Conservation (phyloP, 2,888 invertebrate genomes). For the Leptopterna dolabrata region DNA sequence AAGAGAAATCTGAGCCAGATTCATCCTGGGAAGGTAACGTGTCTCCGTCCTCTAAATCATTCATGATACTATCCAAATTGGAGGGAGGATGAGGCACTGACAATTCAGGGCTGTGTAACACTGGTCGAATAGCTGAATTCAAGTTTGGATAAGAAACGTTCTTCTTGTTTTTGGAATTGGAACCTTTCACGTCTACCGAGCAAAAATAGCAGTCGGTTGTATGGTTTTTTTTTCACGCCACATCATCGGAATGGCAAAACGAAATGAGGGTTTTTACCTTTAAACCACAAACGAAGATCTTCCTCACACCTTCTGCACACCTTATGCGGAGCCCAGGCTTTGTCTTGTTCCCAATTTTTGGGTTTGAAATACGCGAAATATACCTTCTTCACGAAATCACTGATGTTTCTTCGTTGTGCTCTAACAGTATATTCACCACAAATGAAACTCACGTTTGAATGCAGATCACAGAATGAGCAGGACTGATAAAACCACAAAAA, state of each 20-base stretch:
- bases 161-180: conserved; percentile 29
- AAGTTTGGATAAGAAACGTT: conserved; percentile 38
- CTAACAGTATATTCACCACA: no score
- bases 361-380: no score
- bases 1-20: conserved; percentile 38
- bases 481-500: no score
- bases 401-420: no score
- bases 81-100: conserved; percentile 17
- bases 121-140: conserved; percentile 28
- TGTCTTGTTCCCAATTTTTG: no score
- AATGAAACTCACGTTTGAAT: not conserved
- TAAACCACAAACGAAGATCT: no score
- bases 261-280: conserved; percentile 8
- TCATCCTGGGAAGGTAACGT: conserved; percentile 42
- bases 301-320: no score
- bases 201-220: conserved; percentile 62
- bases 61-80: conserved; percentile 24
- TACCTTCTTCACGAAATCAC: no score
- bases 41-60: conserved; percentile 19
- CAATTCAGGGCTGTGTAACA: conserved; percentile 23
- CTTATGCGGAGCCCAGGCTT: no score
- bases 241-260: conserved; percentile 29
- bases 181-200: conserved; percentile 67
- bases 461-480: no score
- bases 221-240: conserved; percentile 17